A percentile compares a stretch with the other conserved stretches of the same genome.
phyloP scores from a whole-genome alignment of 1,140 invertebrate species.

The Aphis craccivora region DNA sequence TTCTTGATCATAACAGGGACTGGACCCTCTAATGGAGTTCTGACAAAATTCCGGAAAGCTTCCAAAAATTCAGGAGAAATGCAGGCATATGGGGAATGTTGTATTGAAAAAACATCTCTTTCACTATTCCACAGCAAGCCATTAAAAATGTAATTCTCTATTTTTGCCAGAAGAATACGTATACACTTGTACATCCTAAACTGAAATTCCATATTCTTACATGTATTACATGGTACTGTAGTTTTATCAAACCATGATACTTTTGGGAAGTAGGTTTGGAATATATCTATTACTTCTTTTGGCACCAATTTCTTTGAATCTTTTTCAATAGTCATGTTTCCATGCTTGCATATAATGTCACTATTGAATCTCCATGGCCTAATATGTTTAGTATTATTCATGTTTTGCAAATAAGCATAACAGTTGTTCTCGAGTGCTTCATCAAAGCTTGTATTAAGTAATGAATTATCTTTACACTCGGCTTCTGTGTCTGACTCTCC shows the following conservation, averaged over 20 bases:
- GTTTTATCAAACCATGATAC: constrained; percentile 59
- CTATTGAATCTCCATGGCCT: constrained; percentile 59
- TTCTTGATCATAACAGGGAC: background rate
- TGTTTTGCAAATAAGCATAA: constrained; percentile 6
- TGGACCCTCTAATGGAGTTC: background rate
- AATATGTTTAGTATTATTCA: constrained; percentile 48
- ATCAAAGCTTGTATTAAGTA: background rate
- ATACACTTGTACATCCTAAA: background rate
- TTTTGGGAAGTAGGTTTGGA: constrained; percentile 61
- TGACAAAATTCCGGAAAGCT: constrained; percentile 61
- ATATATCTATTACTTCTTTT: constrained; percentile 59
- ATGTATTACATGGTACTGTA: constrained; percentile 57
- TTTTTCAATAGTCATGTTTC: constrained; percentile 60
- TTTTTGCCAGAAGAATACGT: background rate
- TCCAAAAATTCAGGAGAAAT: constrained; percentile 59
- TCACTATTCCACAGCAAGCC: constrained; percentile 57
- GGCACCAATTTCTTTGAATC: constrained; percentile 59
- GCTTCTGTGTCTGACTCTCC: background rate
- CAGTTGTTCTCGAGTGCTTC: background rate
- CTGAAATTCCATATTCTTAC: constrained; percentile 57
- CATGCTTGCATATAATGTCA: constrained; percentile 60
- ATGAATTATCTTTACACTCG: background rate
- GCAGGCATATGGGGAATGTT: constrained; percentile 50
- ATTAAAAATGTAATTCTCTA: constrained; percentile 58
- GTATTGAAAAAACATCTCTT: constrained; percentile 26